phyloP scores from a whole-genome alignment of 2,113 vertebrate species.

The Pontoporia blainvillei region DNA sequence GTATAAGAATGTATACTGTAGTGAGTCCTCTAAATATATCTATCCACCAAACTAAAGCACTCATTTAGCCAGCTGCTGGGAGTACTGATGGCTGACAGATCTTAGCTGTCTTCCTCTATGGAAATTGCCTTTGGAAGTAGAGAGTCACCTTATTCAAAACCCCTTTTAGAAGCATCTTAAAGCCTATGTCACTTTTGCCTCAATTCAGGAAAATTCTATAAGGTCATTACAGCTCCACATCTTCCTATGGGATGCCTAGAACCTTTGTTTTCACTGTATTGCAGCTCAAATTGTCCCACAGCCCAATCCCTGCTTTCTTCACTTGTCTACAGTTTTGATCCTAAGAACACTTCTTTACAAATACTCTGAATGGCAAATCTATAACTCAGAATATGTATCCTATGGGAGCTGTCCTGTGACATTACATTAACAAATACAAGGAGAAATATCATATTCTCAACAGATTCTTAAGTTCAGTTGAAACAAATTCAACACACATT shows the following conservation, averaged over 20 bases:
- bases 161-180: background rate
- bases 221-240: background rate
- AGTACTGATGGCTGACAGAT: background rate
- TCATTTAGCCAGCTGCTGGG: background rate
- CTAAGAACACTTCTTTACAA: background rate
- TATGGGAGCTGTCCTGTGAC: conserved; percentile 35
- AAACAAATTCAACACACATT: conserved; percentile 47
- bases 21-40: too few species aligned
- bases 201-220: background rate
- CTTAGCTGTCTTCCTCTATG: background rate
- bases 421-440: conserved; percentile 62
- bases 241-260: background rate
- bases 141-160: background rate
- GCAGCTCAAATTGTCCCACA: background rate
- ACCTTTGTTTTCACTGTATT: background rate
- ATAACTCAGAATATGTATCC: background rate
- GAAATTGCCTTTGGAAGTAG: background rate
- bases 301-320: background rate
- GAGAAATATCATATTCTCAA: conserved; percentile 36
- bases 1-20: background rate
- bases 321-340: background rate
- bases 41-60: background rate
- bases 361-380: conserved; percentile 15
- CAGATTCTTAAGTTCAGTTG: conserved; percentile 8
- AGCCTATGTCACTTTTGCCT: background rate